phyloP scores from a whole-genome alignment of 2,888 invertebrate genomes.

The Drosophila tripunctata region DNA sequence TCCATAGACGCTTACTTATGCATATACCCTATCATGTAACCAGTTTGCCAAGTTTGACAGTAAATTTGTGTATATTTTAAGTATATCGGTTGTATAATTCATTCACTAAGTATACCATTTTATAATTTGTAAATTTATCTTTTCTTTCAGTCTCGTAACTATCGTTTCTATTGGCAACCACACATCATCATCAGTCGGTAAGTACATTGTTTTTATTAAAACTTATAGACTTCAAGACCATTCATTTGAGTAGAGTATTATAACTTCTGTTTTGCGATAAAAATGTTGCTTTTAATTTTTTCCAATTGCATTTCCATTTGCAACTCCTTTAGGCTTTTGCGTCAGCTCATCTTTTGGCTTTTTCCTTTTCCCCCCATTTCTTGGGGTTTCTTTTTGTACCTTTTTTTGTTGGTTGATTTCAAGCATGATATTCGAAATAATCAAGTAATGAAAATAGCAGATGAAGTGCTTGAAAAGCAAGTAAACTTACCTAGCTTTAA shows the following conservation, averaged over 20 bases:
- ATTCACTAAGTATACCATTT: too few relatives aligned
- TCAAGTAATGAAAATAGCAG: conserved; percentile 58
- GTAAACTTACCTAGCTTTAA: background rate
- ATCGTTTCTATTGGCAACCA: too few relatives aligned
- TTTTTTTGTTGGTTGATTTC: conserved; percentile 20
- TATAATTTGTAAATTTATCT: too few relatives aligned
- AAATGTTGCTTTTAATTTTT: background rate
- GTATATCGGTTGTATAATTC: too few relatives aligned
- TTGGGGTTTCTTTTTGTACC: conserved; percentile 19
- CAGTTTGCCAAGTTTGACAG: background rate
- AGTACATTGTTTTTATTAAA: too few relatives aligned
- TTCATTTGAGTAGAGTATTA: conserved; percentile 21
- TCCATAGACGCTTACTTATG: conserved; percentile 25
- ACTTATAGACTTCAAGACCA: too few relatives aligned
- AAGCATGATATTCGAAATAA: conserved; percentile 37
- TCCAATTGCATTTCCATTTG: conserved; percentile 46
- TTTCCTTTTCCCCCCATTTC: conserved; percentile 19
- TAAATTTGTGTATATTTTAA: too few relatives aligned
- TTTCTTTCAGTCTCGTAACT: too few relatives aligned
- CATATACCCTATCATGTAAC: background rate
- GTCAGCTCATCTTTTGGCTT: conserved; percentile 32
- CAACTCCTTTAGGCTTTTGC: conserved; percentile 29
- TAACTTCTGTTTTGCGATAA: conserved; percentile 5
- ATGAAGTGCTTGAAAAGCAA: conserved; percentile 5
- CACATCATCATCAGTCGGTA: too few relatives aligned